phyloP scores from a whole-genome alignment of 2,797 vertebrate species.

The Dicrostonyx torquatus region DNA sequence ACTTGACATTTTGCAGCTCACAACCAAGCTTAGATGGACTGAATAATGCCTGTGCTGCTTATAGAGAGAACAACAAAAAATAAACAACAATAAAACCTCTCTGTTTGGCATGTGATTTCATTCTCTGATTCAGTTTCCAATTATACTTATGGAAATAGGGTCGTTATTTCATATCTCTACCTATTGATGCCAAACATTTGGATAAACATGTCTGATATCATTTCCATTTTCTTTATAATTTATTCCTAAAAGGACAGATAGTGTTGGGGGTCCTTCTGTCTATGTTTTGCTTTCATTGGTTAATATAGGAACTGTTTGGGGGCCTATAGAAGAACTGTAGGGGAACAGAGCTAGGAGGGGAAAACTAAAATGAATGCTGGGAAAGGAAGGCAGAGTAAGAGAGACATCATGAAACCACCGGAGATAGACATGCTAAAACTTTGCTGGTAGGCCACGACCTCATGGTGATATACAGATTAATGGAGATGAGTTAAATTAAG shows the following conservation, averaged over 20 bases:
- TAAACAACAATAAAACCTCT: not conserved
- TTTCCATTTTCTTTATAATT: slow-evolving; percentile 4
- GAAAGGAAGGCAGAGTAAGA: too few relatives aligned
- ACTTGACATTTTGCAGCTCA: not conserved
- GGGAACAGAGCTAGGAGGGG: too few relatives aligned
- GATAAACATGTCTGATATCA: not conserved
- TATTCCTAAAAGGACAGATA: not conserved
- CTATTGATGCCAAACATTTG: not conserved
- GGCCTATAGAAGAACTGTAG: too few relatives aligned
- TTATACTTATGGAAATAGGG: not conserved
- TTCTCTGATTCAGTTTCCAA: not conserved
- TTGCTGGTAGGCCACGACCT: too few relatives aligned
- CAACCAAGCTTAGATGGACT: not conserved
- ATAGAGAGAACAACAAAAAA: not conserved
- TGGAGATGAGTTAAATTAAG: too few relatives aligned
- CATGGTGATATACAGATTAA: too few relatives aligned
- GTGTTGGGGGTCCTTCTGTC: too few relatives aligned
- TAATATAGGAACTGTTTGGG: too few relatives aligned
- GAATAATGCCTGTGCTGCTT: not conserved
- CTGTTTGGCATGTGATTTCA: not conserved
- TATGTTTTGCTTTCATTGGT: too few relatives aligned
- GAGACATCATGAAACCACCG: fast-evolving
- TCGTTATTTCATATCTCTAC: not conserved
- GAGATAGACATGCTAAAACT: too few relatives aligned
- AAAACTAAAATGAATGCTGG: too few relatives aligned